Evolutionary conservation across 2,888 invertebrate genomes (phyloP).

Genomic region (Trissonchulus sp.): DNA sequence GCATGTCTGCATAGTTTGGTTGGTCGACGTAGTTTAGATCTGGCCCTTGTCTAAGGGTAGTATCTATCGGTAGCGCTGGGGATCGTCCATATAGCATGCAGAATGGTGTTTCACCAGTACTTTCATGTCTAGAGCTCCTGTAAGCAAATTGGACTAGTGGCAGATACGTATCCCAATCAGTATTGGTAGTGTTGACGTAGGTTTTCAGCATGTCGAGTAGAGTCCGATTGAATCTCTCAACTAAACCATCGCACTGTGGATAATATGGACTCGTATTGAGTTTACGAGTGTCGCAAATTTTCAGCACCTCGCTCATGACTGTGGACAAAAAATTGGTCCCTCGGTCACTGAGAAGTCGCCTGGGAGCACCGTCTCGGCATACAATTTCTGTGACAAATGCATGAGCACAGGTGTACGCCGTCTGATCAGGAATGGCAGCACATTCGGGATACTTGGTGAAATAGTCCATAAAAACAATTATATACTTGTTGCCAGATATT

Average conservation of each 20-base stretch:
- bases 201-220: slow-evolving; percentile 36
- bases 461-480: too few species aligned
- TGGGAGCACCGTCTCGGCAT: slow-evolving; percentile 34
- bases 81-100: not conserved
- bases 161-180: too few species aligned
- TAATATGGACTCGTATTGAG: slow-evolving; percentile 33
- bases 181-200: slow-evolving; percentile 37
- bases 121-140: not conserved
- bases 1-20: too few species aligned
- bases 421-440: slow-evolving; percentile 44
- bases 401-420: slow-evolving; percentile 43
- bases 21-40: too few species aligned
- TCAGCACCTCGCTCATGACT: slow-evolving; percentile 30
- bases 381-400: slow-evolving; percentile 35
- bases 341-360: slow-evolving; percentile 36
- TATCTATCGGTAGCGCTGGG: not conserved
- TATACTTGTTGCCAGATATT: too few species aligned
- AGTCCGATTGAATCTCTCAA: slow-evolving; percentile 41
- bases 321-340: slow-evolving; percentile 36
- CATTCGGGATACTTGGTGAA: too few species aligned
- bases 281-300: slow-evolving; percentile 29
- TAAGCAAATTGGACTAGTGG: slow-evolving; percentile 2
- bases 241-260: slow-evolving; percentile 36
- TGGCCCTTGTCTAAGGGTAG: too few species aligned
- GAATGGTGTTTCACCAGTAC: not conserved